Base-by-base conservation (phyloP, 2,113 vertebrate species). In the Esox niger region DNA sequence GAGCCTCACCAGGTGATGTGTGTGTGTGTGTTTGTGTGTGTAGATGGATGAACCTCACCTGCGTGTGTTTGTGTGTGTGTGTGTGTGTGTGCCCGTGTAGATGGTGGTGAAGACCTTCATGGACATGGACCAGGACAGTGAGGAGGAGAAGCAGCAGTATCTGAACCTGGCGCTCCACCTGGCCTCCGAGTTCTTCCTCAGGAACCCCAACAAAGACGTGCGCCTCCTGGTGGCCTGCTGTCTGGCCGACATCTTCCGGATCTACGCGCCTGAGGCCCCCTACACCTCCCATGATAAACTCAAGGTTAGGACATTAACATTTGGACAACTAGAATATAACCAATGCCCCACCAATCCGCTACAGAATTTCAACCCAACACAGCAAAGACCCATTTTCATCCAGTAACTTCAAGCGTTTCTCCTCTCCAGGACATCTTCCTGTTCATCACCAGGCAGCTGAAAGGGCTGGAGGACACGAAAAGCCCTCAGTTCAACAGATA, bases 51-150 rank as follows among this genome's bases (percentile, higher is more conserved):
- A n/a, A n/a, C n/a, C n/a, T n/a, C n/a, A n/a, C n/a, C n/a, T n/a
- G n/a, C n/a, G n/a, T n/a, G n/a, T n/a, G n/a, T n/a, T n/a, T n/a
- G n/a, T n/a, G n/a, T n/a, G n/a, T n/a, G n/a, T n/a, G n/a, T n/a
- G n/a, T n/a, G n/a, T n/a, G n/a, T n/a, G n/a, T 79, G 43, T 38
- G 65, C 59, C 78, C 68, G 60, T 64, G 70, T 81, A 99, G 97
- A 95, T 98, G 95, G 96, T 99, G 88, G 97, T 99, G 64, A 99
- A 99, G 90, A 99, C 97, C 3, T 98, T 97, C 85, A 99, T 99
- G 97, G 97, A 99, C 85, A 99, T 99, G 97, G 97, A 99, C 91
- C 97, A 99, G 90, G 97, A 99, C 87, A 98, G 97, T 0, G 97
- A 99, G 89, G 97, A 99, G 76, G 97, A 99, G 85, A 99, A 99